Evolutionary conservation across 2,888 invertebrate genomes (phyloP), one percentile per base, ranked within the genome.

Genomic region (Crossocerus cetratus): DNA sequence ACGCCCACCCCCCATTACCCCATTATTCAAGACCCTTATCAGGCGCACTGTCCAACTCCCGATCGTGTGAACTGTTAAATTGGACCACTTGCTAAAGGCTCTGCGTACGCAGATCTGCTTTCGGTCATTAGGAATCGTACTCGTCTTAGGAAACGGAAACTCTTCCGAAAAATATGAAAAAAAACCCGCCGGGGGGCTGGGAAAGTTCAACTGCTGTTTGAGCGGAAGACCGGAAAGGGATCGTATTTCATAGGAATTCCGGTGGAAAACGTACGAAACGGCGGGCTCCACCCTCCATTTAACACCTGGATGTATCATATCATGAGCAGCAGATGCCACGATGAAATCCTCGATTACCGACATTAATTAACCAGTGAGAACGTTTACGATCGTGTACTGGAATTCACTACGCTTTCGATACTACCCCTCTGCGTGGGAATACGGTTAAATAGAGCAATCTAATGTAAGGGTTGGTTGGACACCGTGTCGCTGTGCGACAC

Each of bases 261-360:
- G 58, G 23, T 20, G 65, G 57, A 59, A 74, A 68, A 55, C 63
- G 53, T 59, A 77, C 74, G 66, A 69, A 82, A 79, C 57, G 64
- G 44, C 64, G 67, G 72, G 64, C 77, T 75, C 32, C 81, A 79
- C 79, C 84, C 83, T 62, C 67, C 77, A 64, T 81, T 86, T 81
- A 82, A 53, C 83, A 83, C 80, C 80, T 81, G 85, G 81, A 70
- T 76, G 32, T 32, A 75, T 80, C 78, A 43, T 76, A 76, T 69
- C 71, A 49, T 42, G 59, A 11, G 42, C 43, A 55, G 32, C 84
- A 84, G 80, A 83, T 84, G 84, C 54, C 32, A 61, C 56, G 61
- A 63, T 22, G 57, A 77, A 82, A 80, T 83, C 76, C 69, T 68
- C 56, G 76, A 72, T 76, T 81, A 81, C 69, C 65, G 20, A 64